Percentiles rank a stretch among this genome's conserved stretches.
Conservation (phyloP, 2,888 invertebrate species). For the Polydesmus complanatus region DNA sequence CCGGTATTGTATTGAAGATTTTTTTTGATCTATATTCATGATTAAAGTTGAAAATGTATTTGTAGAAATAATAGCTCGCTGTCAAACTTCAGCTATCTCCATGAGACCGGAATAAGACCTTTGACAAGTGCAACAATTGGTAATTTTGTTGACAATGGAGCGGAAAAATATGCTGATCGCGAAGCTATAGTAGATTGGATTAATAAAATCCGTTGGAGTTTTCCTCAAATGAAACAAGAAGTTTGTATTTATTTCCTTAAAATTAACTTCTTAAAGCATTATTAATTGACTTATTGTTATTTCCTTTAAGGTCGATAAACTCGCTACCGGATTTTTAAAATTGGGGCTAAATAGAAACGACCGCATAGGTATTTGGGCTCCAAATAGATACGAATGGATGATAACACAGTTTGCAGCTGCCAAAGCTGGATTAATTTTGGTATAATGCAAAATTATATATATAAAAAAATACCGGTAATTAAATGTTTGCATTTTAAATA, state of each 20-base stretch:
- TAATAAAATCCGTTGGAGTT: conserved; percentile 42
- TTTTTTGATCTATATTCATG: too few species aligned
- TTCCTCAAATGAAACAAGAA: conserved; percentile 36
- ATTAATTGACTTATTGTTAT: too few species aligned
- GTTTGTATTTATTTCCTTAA: too few species aligned
- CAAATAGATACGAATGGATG: conserved; percentile 64
- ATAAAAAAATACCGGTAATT: neutral
- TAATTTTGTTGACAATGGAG: conserved; percentile 41
- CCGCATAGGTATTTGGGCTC: conserved; percentile 62
- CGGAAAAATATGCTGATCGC: conserved; percentile 37
- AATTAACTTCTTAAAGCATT: too few species aligned
- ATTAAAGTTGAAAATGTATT: too few species aligned
- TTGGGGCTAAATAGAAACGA: conserved; percentile 58
- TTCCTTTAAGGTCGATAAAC: conserved; percentile 15
- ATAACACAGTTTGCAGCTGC: conserved; percentile 53
- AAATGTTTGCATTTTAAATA: neutral
- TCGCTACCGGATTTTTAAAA: conserved; percentile 54
- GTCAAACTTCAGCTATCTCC: neutral
- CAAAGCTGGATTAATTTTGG: conserved; percentile 55
- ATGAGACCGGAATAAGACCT: conserved; percentile 34
- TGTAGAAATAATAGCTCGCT: too few species aligned
- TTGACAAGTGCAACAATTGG: conserved; percentile 44
- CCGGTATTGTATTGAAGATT: too few species aligned
- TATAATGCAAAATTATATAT: conserved; percentile 25
- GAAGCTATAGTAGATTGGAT: conserved; percentile 43